phyloP scores from a whole-genome alignment of 2,113 vertebrate species.

The Tor tambroides region DNA sequence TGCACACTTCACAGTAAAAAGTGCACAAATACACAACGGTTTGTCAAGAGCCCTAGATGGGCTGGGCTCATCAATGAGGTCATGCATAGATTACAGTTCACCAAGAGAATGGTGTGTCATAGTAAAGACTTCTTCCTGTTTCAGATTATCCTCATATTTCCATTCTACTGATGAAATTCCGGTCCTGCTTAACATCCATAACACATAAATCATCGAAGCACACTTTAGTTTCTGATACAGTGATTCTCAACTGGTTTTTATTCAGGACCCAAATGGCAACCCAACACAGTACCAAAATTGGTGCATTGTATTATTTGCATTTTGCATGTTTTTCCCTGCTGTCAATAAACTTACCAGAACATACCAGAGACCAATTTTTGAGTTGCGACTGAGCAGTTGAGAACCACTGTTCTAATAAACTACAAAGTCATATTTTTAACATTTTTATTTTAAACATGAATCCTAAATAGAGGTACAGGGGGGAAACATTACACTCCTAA shows the following conservation, averaged over 20 bases:
- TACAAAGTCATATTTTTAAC: not conserved
- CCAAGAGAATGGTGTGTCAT: slow-evolving; percentile 53
- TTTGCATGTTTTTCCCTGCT: not conserved
- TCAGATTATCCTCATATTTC: slow-evolving; percentile 6
- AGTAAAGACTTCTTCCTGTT: slow-evolving; percentile 33
- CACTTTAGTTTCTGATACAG: not conserved
- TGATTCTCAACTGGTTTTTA: not conserved
- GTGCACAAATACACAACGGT: slow-evolving; percentile 62
- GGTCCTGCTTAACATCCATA: not conserved
- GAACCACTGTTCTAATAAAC: not conserved
- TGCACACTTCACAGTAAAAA: slow-evolving; percentile 70
- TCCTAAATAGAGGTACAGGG: slow-evolving; percentile 30
- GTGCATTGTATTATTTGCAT: not conserved
- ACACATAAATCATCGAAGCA: not conserved
- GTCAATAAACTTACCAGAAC: not conserved
- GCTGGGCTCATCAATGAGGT: slow-evolving; percentile 65
- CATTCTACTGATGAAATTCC: not conserved
- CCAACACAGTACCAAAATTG: not conserved
- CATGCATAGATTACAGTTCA: slow-evolving; percentile 79
- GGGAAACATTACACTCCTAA: slow-evolving; percentile 57
- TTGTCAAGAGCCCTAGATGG: slow-evolving; percentile 62
- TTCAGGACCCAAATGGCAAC: not conserved
- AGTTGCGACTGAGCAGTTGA: not conserved
- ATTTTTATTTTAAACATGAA: not conserved
- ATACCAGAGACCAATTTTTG: not conserved